Evolutionary conservation across 1,140 invertebrate species (phyloP).

Genomic region (Zaprionus camerounensis): DNA sequence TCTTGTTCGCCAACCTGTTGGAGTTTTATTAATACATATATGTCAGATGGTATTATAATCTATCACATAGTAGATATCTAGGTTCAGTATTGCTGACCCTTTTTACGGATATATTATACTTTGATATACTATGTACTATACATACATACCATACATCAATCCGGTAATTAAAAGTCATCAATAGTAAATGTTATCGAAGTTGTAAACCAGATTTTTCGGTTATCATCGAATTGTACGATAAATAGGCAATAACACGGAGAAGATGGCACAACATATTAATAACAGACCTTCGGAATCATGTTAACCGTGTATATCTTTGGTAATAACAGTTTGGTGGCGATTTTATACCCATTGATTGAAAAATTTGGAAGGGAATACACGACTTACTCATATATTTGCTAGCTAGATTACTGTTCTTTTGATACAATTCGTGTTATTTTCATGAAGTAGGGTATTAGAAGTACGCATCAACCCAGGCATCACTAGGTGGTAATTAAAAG

Average conservation of each 20-base stretch:
- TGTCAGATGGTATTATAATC: background rate
- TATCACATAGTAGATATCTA: background rate
- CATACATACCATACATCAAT: background rate
- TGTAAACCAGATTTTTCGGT: slow-evolving; percentile 1
- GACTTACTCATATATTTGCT: background rate
- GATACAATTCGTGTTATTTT: too few species aligned
- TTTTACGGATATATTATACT: too few species aligned
- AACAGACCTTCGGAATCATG: slow-evolving; percentile 10
- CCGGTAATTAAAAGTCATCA: background rate
- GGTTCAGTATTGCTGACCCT: too few species aligned
- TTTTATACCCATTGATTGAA: slow-evolving; percentile 13
- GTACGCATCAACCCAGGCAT: background rate
- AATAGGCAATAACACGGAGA: background rate
- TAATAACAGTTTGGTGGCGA: slow-evolving; percentile 19
- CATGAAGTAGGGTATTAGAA: slow-evolving; percentile 10
- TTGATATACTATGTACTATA: too few species aligned
- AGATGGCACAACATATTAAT: slow-evolving; percentile 6
- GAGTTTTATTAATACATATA: background rate
- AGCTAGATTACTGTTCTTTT: background rate
- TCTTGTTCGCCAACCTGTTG: background rate
- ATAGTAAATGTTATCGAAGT: background rate
- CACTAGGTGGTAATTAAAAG: background rate
- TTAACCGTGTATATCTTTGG: slow-evolving; percentile 7
- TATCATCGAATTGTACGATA: slow-evolving; percentile 23
- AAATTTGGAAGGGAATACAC: too few species aligned